Evolutionary conservation across 2,888 invertebrate species (phyloP).

Genomic region (Megaustenia siamemsis): DNA sequence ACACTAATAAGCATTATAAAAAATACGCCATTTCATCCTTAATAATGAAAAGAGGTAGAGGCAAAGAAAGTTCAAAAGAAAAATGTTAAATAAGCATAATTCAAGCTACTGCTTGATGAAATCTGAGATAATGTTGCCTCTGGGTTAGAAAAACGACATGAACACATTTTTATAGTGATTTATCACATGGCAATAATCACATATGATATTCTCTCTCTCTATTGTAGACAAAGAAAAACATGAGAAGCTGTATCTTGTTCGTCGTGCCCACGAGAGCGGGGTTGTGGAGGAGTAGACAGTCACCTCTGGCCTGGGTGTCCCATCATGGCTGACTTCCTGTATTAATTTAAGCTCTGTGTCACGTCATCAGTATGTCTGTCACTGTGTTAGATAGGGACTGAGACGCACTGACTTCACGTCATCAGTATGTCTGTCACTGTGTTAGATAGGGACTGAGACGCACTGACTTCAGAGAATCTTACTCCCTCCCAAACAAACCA

Average conservation of each 20-base stretch:
- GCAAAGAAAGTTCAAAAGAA: too few species aligned
- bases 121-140: too few species aligned
- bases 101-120: too few species aligned
- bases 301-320: not conserved
- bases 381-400: not conserved
- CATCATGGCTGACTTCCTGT: not conserved
- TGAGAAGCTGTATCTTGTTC: conserved; percentile 96
- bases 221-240: conserved; percentile 86
- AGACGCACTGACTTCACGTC: not conserved
- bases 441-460: not conserved
- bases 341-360: not conserved
- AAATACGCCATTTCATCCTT: too few species aligned
- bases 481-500: not conserved
- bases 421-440: not conserved
- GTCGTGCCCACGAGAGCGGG: conserved; percentile 89
- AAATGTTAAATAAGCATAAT: too few species aligned
- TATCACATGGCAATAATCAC: not conserved
- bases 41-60: too few species aligned
- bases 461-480: too few species aligned
- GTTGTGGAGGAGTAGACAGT: conserved; percentile 55
- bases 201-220: not conserved
- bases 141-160: too few species aligned
- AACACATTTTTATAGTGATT: too few species aligned
- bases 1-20: too few species aligned
- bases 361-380: not conserved